Base-by-base conservation (phyloP, 1,140 invertebrate species). In the Meteorus sp. region DNA sequence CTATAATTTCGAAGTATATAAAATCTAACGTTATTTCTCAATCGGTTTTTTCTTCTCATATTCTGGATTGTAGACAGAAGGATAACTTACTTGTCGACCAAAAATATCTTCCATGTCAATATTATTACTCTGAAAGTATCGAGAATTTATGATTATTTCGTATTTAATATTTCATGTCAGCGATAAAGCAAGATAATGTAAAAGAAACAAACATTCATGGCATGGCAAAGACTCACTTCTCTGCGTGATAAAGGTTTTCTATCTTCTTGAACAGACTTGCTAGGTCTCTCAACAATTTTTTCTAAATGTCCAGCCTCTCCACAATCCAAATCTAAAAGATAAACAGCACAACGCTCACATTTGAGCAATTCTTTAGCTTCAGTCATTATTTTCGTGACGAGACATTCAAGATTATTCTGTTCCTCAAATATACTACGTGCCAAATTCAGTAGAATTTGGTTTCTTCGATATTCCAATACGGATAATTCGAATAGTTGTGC, bases 371-470 rank as follows among this genome's bases (percentile, higher is more conserved):
- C 93, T 64, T 94, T 85, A 0, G 95, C 94, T 78, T 97, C 93
- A 5, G 90, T 93, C 93, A 97, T 97, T 65, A 98, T 97, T 82
- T 96, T 97, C 44, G 92, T 94, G 19, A 97, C 94, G 8, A 97
- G 82, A 66, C 91, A 91, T 72, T 97, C 93, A 62, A 97, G 80
- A 74, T 95, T 95, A 70, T 92, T 95, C 72, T 97, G 92, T 47
- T 80, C 78, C 44, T 79, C 78, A 61, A 81, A 81, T 50, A 81
- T 81, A 50, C 68, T 79, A 50, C 75, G 69, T 8, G 78, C 77
- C 25, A 80, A 63, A 64, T 79, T 80, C 22, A 79, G 60, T n/a
- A 79, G 65, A 33, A 80, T 79, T 84, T 98, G 94, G 84, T 97
- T 98, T 67, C 93, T 84, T 66, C 92, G 86, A 74, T 96, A 97